Conservation (phyloP, 2,113 vertebrate genomes). For the Hippocampus guttulatus region DNA sequence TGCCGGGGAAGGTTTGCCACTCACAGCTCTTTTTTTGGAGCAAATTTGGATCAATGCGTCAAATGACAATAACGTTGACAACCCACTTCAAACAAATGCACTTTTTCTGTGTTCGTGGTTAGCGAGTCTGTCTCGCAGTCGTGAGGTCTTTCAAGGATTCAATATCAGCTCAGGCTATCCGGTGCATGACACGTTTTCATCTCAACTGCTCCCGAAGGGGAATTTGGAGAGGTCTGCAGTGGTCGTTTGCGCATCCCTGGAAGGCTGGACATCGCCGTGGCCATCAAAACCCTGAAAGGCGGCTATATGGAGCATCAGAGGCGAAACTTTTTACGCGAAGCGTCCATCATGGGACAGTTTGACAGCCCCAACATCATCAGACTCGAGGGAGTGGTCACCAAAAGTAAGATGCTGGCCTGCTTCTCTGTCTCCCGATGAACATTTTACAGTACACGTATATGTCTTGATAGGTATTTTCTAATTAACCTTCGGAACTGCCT, state of each 20-base stretch:
- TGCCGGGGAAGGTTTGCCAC: constrained; percentile 32
- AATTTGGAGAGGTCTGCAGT: constrained; percentile 97
- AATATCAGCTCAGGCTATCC: not conserved
- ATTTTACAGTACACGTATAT: not conserved
- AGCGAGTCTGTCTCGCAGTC: not conserved
- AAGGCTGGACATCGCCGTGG: constrained; percentile 89
- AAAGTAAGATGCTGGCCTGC: constrained; percentile 76
- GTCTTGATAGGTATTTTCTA: not conserved
- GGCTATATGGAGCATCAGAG: constrained; percentile 90
- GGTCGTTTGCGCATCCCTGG: constrained; percentile 87
- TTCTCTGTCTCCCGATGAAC: not conserved
- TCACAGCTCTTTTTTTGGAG: not conserved
- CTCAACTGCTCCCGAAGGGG: constrained; percentile 70
- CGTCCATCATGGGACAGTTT: constrained; percentile 97
- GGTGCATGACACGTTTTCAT: not conserved
- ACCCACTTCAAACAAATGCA: not conserved
- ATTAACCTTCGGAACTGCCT: not conserved
- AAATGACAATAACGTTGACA: not conserved
- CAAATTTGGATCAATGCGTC: not conserved
- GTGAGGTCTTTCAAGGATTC: not conserved
- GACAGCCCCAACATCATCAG: constrained; percentile 93
- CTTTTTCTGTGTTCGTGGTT: not conserved
- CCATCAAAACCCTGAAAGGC: constrained; percentile 95
- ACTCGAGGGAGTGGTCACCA: constrained; percentile 94
- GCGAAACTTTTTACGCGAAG: constrained; percentile 91